Base-by-base conservation (phyloP, 2,113 vertebrate genomes). In the Atlantisia rogersi region DNA sequence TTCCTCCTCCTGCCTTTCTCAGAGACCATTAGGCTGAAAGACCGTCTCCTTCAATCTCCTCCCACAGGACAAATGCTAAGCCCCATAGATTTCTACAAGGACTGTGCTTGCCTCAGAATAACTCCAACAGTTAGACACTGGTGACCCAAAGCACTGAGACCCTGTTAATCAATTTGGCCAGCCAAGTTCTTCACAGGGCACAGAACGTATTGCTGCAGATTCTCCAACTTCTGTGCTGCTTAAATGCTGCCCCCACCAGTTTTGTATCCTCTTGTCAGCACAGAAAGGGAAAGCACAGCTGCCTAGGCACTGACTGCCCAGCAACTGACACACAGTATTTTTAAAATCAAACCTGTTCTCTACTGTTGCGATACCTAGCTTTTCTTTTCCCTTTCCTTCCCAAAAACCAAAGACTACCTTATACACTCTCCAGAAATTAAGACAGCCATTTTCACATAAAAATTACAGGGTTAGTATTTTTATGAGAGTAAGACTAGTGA, bases 301-400 rank as follows among this genome's bases (percentile, higher is more conserved):
- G 81, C n/a, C 3, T 37, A 50, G 55, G 40, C 40, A 52, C 58
- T 75, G 81, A 84, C 44, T 46, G 44, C 44, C 44, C 44, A 46
- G 17, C 17, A 46, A 46, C 44, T 46, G 44, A 46, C 9, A 46
- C 44, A 18, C 7, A 6, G 35, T 46, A 31, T 44, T 88, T 79
- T 69, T 62, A 1, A 88, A 79, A 76, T 65, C 44, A 84, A 88
- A 83, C 12, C 9, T 44, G 10, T 44, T 93, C 77, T 73, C 76
- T 69, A 15, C 11, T 59, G 24, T 42, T 55, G 91, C 0, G 0
- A 10, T n/a, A 44, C n/a, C 58, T 35, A 77, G 37, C 6, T 58
- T 86, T 86, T 78, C 44, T 59, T 55, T 68, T 78, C 44, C 63
- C 39, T 71, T 71, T n/a, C 15, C 26, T 77, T 94, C 29, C 59